A percentile compares a stretch with the other conserved stretches of the same genome.
Evolutionary conservation across 2,113 vertebrate genomes (phyloP).

Genomic region (Onychostruthus taczanowskii): DNA sequence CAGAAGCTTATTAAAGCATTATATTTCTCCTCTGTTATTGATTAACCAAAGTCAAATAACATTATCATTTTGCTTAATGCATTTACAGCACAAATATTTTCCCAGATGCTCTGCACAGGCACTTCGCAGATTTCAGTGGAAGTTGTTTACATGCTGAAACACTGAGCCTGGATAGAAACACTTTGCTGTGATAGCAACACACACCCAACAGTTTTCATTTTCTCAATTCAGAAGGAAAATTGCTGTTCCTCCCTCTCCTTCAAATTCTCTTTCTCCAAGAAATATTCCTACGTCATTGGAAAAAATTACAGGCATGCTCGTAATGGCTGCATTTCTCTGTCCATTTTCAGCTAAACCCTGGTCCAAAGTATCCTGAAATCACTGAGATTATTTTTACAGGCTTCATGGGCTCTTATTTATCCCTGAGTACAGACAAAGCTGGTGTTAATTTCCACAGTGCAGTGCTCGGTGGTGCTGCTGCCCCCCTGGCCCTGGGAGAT

Average conservation of each 20-base stretch:
- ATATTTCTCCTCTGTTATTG: slow-evolving; percentile 35
- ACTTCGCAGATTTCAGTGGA: slow-evolving; percentile 9
- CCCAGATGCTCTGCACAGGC: background rate
- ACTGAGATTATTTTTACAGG: background rate
- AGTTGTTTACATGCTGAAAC: slow-evolving; percentile 40
- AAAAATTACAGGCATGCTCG: background rate
- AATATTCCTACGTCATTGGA: background rate
- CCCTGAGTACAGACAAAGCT: background rate
- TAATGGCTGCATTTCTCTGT: background rate
- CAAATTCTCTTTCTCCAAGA: slow-evolving; percentile 16
- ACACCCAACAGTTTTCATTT: slow-evolving; percentile 28
- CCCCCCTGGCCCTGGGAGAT: background rate
- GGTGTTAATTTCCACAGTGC: background rate
- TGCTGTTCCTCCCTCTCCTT: background rate
- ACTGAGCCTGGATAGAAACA: background rate
- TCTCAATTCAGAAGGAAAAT: slow-evolving; percentile 13
- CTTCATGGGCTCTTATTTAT: background rate
- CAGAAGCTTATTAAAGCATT: slow-evolving; percentile 33
- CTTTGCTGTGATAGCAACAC: slow-evolving; percentile 18
- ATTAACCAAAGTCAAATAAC: slow-evolving; percentile 57
- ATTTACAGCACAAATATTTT: slow-evolving; percentile 47
- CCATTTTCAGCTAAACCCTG: background rate
- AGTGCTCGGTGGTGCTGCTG: background rate
- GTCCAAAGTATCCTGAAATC: background rate
- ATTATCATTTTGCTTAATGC: slow-evolving; percentile 25